Base-by-base conservation (phyloP, 53 echinoderm and acorn worm genomes). In the Astropecten irregularis region DNA sequence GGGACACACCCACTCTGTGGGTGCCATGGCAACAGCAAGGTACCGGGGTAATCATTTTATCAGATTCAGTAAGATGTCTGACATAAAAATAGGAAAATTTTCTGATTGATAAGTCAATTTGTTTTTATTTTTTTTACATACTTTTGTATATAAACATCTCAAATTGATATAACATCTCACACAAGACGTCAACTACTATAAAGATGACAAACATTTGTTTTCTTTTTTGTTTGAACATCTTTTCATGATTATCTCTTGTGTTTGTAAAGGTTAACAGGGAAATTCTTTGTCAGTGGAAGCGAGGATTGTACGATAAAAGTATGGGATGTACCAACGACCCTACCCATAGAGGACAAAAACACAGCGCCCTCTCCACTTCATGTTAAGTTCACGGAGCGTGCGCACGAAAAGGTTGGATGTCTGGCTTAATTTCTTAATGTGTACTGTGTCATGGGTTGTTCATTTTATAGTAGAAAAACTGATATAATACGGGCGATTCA, bases 1-100 rank as follows among this genome's bases (percentile, higher is more conserved):
- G 49, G 96, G 96, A 32, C 96, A 96, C 49, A 96, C 96, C n/a
- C 91, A 96, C 28, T 91, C 93, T 8, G 96, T 96, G 13, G 89
- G 93, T 2, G 73, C 95, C 49, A 55, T 92, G 15, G 62, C 85
- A 3, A 65, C 92, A 40, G 54, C 96, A 9, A 93, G 93, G 96
- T 95, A 84, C 70, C n/a, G n/a, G n/a, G n/a, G n/a, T n/a, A n/a
- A n/a, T n/a, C n/a, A n/a, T n/a, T n/a, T n/a, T n/a, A n/a, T n/a
- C n/a, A n/a, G n/a, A n/a, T n/a, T n/a, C n/a, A n/a, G n/a, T n/a
- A n/a, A n/a, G n/a, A n/a, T n/a, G n/a, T n/a, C n/a, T n/a, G n/a
- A n/a, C n/a, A n/a, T n/a, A n/a, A n/a, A n/a, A n/a, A n/a, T n/a
- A n/a, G n/a, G n/a, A n/a, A n/a, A n/a, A n/a, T n/a, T n/a, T n/a